Base-by-base conservation (phyloP, 2,888 invertebrate genomes). In the Ormyrus pomaceus region DNA sequence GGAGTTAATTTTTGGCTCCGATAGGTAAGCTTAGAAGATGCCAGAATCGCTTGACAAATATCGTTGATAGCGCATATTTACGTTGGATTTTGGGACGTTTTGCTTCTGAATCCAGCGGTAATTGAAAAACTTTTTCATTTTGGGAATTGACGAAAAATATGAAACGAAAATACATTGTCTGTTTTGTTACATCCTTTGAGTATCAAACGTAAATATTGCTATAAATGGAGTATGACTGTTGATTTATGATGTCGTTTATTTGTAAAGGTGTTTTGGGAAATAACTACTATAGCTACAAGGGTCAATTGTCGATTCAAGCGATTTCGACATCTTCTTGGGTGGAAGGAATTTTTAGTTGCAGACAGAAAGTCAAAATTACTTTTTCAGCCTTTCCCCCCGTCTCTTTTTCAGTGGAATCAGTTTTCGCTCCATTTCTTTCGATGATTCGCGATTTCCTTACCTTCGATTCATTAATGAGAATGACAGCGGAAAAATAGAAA, bases 351-450 rank as follows among this genome's bases (percentile, higher is more conserved):
- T 69, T 46, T 65, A 68, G 19, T 66, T 66, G n/a, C 68, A 84
- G 83, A 82, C 82, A 81, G 82, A 78, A 83, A 84, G 82, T 81
- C 82, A 82, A 84, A 82, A 78, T 82, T 85, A 89, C 89, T 87
- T 89, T 88, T 86, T 89, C 87, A 78, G 85, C 85, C 82, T 87
- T 87, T 75, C 86, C 89, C 61, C 86, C 87, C 81, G 82, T 85
- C 74, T 83, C 83, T 73, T 81, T 84, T 56, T 87, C 87, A 80
- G 82, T 82, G 55, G 83, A 84, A 72, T 85, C 84, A 75, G 85
- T 84, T 80, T 83, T 83, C 81, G 83, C 80, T 85, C 84, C 80
- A 75, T 84, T 83, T 77, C 82, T 80, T 69, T 84, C 77, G 82
- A 65, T 80, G 82, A 82, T 77, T 82, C 83, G 84, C 75, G 84